phyloP scores from a whole-genome alignment of 2,113 vertebrate species.

The Saiga tatarica region DNA sequence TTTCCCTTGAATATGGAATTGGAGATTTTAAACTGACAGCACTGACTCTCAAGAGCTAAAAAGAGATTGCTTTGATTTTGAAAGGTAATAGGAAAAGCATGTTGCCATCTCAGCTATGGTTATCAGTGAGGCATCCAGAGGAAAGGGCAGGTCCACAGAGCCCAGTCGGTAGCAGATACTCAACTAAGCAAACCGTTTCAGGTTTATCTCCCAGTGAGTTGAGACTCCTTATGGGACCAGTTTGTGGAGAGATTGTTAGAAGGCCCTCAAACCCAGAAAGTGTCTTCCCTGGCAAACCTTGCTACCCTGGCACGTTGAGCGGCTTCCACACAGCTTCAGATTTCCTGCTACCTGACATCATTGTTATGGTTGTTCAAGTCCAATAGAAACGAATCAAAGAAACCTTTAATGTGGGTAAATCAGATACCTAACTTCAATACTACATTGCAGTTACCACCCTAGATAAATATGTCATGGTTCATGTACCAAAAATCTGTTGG shows the following conservation, averaged over 20 bases:
- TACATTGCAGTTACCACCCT: not conserved
- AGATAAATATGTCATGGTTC: not conserved
- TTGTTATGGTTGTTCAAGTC: not conserved
- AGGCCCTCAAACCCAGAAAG: not conserved
- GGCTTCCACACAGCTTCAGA: not conserved
- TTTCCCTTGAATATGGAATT: not conserved
- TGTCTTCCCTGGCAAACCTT: not conserved
- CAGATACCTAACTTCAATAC: not conserved
- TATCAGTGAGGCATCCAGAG: not conserved
- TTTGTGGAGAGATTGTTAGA: not conserved
- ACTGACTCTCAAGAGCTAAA: not conserved
- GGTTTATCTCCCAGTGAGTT: not conserved
- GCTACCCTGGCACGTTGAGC: not conserved
- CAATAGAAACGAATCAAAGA: not conserved
- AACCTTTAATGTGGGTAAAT: not conserved
- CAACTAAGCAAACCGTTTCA: not conserved
- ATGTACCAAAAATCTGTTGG: not conserved
- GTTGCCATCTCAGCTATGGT: not conserved
- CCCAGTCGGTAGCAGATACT: not conserved
- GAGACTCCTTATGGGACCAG: not conserved
- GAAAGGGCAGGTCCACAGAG: not conserved
- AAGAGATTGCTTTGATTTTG: not conserved
- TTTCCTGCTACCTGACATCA: not conserved
- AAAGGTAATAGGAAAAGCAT: not conserved
- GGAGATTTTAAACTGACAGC: not conserved